Conservation (phyloP, 2,888 invertebrate genomes). For the Leuctra nigra region DNA sequence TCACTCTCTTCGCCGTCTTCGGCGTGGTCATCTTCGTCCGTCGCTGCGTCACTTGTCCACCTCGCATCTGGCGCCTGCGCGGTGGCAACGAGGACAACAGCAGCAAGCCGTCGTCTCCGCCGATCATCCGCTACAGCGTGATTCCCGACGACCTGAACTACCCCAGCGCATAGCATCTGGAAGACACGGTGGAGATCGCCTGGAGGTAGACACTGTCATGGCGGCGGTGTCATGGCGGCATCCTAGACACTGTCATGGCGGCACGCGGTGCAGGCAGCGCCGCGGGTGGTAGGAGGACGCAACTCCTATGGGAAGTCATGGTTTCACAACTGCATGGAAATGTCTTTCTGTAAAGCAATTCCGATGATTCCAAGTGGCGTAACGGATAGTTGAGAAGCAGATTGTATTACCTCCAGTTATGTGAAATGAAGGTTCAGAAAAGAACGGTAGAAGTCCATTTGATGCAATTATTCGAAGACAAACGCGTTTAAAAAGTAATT, state of each 20-base stretch:
- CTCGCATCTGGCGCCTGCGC: conserved; percentile 32
- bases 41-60: conserved; percentile 36
- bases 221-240: conserved; percentile 16
- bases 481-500: too few relatives aligned
- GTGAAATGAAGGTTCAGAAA: too few relatives aligned
- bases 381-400: too few relatives aligned
- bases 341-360: too few relatives aligned
- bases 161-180: conserved; percentile 21
- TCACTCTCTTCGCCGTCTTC: conserved; percentile 36
- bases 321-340: too few relatives aligned
- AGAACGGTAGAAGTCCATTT: too few relatives aligned
- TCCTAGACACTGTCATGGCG: background rate
- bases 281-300: conserved; percentile 25
- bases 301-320: too few relatives aligned
- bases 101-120: conserved; percentile 29
- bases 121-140: conserved; percentile 36
- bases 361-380: too few relatives aligned
- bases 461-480: too few relatives aligned
- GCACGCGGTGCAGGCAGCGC: conserved; percentile 35
- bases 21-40: conserved; percentile 36
- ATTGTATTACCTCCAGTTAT: too few relatives aligned
- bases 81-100: conserved; percentile 36
- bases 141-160: conserved; percentile 35
- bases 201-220: conserved; percentile 32
- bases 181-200: conserved; percentile 24